A percentile compares a stretch with the other conserved stretches of the same genome.
These are phyloP conservation scores for Macroramphosus scolopax DNA, from an alignment of 2,797 vertebrate species.

Conservation along the genomic window DNA sequence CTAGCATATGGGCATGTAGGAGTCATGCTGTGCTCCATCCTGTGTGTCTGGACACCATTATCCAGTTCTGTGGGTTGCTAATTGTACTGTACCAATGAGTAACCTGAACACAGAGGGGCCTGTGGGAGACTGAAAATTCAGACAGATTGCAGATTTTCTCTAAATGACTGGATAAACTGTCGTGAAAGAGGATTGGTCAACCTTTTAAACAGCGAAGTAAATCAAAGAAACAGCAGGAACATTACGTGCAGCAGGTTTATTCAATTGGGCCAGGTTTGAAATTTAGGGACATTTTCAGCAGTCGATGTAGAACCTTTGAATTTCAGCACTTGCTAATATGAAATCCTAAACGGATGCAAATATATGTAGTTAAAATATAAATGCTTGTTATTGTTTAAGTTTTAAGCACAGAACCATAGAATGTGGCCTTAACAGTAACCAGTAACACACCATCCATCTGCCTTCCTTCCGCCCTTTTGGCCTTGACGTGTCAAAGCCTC, in stretches of 20 bases:
- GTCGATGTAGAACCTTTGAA: too few species aligned
- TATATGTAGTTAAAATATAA: too few species aligned
- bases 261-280: too few species aligned
- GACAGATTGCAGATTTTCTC: constrained; percentile 49
- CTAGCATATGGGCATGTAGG: constrained; percentile 60
- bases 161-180: constrained; percentile 56
- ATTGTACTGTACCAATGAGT: constrained; percentile 63
- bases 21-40: constrained; percentile 57
- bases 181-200: constrained; percentile 29
- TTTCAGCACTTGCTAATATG: too few species aligned
- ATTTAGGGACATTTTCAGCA: neutral
- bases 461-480: too few species aligned
- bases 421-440: too few species aligned
- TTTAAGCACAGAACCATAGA: too few species aligned
- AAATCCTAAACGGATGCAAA: too few species aligned
- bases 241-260: too few species aligned
- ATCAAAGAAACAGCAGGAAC: neutral
- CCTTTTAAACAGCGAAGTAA: constrained; percentile 30
- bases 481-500: too few species aligned
- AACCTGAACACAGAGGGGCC: constrained; percentile 40
- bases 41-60: constrained; percentile 63
- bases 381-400: too few species aligned
- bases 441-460: too few species aligned
- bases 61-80: constrained; percentile 66
- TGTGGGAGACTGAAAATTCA: constrained; percentile 62